Conservation (phyloP, 2,888 invertebrate species). For the Atrina japonica region DNA sequence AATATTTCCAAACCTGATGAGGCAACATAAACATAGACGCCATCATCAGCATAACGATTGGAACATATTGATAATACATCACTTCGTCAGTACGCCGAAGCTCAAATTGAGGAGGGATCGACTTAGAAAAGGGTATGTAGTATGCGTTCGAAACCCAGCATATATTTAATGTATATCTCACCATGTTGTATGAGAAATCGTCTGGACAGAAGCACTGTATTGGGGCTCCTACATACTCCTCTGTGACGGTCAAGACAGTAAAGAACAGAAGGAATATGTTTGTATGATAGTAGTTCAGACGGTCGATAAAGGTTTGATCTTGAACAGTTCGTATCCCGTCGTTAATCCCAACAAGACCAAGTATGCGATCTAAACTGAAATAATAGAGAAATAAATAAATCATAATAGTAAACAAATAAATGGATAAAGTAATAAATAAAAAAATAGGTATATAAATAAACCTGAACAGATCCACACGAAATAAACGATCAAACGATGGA, state of each 20-base stretch:
- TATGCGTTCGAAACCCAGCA: slow-evolving; percentile 35
- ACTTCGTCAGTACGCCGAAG: slow-evolving; percentile 17
- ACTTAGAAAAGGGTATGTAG: slow-evolving; percentile 23
- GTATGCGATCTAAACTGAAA: slow-evolving; percentile 31
- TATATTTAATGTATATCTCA: slow-evolving; percentile 8
- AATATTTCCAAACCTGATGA: slow-evolving; percentile 31
- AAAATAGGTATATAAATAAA: too few relatives aligned
- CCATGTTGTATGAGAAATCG: slow-evolving; percentile 19
- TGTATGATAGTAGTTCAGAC: slow-evolving; percentile 20
- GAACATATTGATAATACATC: slow-evolving; percentile 33
- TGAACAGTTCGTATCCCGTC: slow-evolving; percentile 6
- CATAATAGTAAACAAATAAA: too few relatives aligned
- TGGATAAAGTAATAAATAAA: too few relatives aligned
- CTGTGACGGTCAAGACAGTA: slow-evolving; percentile 3
- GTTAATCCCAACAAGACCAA: slow-evolving; percentile 20
- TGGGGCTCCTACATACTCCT: slow-evolving; percentile 17
- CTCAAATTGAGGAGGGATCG: slow-evolving; percentile 30
- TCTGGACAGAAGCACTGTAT: slow-evolving; percentile 28
- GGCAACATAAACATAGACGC: slow-evolving; percentile 7
- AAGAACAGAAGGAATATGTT: slow-evolving; percentile 28
- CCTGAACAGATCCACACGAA: too few relatives aligned
- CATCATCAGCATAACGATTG: slow-evolving; percentile 16
- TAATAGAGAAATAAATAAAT: too few relatives aligned
- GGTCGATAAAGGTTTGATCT: slow-evolving; percentile 27
- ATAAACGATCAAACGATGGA: too few relatives aligned